Base-by-base conservation (phyloP, 2,888 invertebrate species). In the Pomacea canaliculata region DNA sequence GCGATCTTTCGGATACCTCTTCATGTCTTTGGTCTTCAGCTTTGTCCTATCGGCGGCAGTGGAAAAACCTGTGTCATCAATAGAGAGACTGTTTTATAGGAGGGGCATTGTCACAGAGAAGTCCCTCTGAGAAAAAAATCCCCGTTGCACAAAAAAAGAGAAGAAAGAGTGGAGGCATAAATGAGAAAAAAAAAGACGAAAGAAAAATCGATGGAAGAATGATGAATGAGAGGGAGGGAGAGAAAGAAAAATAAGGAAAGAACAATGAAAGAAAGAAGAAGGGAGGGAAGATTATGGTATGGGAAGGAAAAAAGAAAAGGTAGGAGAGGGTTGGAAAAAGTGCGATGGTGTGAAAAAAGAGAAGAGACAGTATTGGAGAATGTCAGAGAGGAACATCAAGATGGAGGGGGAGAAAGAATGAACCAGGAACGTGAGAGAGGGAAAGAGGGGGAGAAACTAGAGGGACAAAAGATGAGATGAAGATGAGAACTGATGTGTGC, bases 1-100 rank as follows among this genome's bases (percentile, higher is more conserved):
- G 27, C 37, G 69, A 49, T 67, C 62, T 4, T 59, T 60, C 3
- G 74, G 74, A 10, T 74, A 74, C 69, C 46, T 74, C 68, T 19
- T 69, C 48, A 18, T 74, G 23, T 69, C 74, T 27, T 67, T 59
- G 51, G 68, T 74, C 60, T 74, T 74, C 9, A 60, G 68, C 51
- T 74, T 23, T 68, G 46, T 60, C 48, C 69, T 74, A 13, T 74
- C 74, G n/a, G 74, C 68, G 18, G 68, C 69, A 19, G 74, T 74
- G 69, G 69, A 74, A 62, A 19, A 48, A 19, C 74, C 74, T 23
- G n/a, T 74, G 60, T 23, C 46, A n/a, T 59, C 13, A 23, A 12
- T 74, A 51, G 69, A 69, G 27, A 60, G 60, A 49, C 9, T 69
- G 19, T 7, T 68, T 60, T 59, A 60, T 68, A 74, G 60, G n/a